Base-by-base conservation (phyloP, 1,140 invertebrate species). In the Ooceraea biroi region DNA sequence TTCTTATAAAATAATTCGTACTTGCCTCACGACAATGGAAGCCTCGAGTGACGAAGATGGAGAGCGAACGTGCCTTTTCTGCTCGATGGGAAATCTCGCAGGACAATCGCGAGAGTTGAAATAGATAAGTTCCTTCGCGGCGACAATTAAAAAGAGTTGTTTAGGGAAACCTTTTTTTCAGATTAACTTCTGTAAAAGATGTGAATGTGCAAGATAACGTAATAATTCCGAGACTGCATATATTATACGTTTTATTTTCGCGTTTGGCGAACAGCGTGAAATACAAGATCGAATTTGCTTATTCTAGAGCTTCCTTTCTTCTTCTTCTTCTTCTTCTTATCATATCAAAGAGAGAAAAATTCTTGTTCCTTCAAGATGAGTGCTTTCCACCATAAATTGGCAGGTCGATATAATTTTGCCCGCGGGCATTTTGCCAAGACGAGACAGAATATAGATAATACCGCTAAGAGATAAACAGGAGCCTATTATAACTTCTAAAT, bases 401-500 rank as follows among this genome's bases (percentile, higher is more conserved):
- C 19, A 52, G 44, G 66, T 77, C 48, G 19, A 52, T 77, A 30
- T 41, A 66, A 77, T 41, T 58, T 1, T 58, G 14, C n/a, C 46
- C 52, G 61, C 61, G 41, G 48, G 27, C 44, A 52, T 22, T 77
- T 48, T 77, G 44, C 46, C 60, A 66, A 25, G 11, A 57, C 30
- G 14, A 48, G 61, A 30, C 4, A 77, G 30, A 77, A 41, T 52
- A 77, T 50, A 19, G 30, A 77, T 77, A 77, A 77, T 66, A 60
- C 11, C 14, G 19, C 46, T 10, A 77, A 77, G 74, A 66, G 74
- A 66, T 77, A 66, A 77, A 66, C 61, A 52, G 60, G 30, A 77
- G 48, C 48, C 60, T 77, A 66, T 66, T 66, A 77, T 77, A 77
- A 77, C 60, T 77, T 66, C 14, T 27, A 66, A 74, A 77, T 52